These are phyloP conservation scores for Eristalis intricaria DNA, from an alignment of 2,888 invertebrate species.

Conservation along the genomic window DNA sequence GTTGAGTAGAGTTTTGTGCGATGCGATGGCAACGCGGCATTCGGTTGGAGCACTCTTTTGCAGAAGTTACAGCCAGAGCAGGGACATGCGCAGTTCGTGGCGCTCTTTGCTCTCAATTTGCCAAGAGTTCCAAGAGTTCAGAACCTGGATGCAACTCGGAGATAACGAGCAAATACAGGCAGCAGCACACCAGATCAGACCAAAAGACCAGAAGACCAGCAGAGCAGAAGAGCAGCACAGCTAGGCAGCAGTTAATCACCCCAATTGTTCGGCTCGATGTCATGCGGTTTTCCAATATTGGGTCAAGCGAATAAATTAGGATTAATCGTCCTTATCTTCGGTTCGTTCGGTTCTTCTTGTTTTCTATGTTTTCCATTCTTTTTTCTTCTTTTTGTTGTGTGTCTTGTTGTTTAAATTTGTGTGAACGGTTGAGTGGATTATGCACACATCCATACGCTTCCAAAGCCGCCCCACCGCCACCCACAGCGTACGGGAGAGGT, in stretches of 20 bases:
- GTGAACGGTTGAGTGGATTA: slow-evolving; percentile 65
- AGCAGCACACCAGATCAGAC: slow-evolving; percentile 2
- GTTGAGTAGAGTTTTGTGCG: neutral
- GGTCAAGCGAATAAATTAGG: slow-evolving; percentile 72
- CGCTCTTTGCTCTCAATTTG: slow-evolving; percentile 26
- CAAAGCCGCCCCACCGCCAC: neutral
- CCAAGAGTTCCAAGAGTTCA: slow-evolving; percentile 24
- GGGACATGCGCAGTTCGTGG: slow-evolving; percentile 29
- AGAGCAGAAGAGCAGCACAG: slow-evolving; percentile 24
- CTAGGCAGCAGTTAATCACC: slow-evolving; percentile 70
- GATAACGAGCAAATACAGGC: slow-evolving; percentile 15
- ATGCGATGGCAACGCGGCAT: slow-evolving; percentile 46
- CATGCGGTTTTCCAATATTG: slow-evolving; percentile 72
- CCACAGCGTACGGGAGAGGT: slow-evolving; percentile 24
- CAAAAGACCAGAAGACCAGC: neutral
- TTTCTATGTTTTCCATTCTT: slow-evolving; percentile 16
- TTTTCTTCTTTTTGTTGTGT: neutral
- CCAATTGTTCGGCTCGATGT: slow-evolving; percentile 71
- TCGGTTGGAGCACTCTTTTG: slow-evolving; percentile 3
- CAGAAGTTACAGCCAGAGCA: slow-evolving; percentile 42
- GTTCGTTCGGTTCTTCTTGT: slow-evolving; percentile 49
- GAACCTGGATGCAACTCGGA: slow-evolving; percentile 50
- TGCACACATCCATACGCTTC: slow-evolving; percentile 36
- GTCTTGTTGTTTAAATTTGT: slow-evolving; percentile 38
- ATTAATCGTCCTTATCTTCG: slow-evolving; percentile 72